Evolutionary conservation across 2,888 invertebrate genomes (phyloP).

Genomic region (Leptinotarsa rubiginosa): DNA sequence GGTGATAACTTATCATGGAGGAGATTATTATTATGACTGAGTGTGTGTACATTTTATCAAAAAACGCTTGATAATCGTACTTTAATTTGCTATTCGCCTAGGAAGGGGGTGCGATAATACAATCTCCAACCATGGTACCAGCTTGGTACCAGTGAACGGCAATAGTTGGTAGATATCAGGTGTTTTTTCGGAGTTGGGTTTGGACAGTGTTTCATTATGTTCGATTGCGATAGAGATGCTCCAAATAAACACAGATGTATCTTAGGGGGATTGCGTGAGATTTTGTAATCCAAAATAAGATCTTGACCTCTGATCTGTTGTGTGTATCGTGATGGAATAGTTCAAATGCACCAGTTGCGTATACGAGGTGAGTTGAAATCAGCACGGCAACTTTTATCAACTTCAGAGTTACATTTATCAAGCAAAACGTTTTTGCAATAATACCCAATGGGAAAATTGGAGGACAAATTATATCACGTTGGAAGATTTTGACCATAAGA

Average conservation of each 20-base stretch:
- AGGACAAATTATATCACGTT: no score
- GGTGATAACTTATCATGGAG: slow-evolving; percentile 63
- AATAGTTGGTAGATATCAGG: slow-evolving; percentile 55
- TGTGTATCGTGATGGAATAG: neutral
- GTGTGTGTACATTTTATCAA: slow-evolving; percentile 63
- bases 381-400: no score
- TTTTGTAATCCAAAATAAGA: slow-evolving; percentile 4
- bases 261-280: neutral
- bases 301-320: neutral
- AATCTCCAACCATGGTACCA: slow-evolving; percentile 56
- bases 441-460: no score
- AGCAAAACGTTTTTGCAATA: no score
- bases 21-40: slow-evolving; percentile 62
- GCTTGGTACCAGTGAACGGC: slow-evolving; percentile 55
- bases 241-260: slow-evolving; percentile 8
- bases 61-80: slow-evolving; percentile 62
- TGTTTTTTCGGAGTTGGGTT: slow-evolving; percentile 28
- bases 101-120: slow-evolving; percentile 62
- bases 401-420: no score
- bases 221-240: neutral
- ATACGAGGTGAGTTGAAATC: neutral
- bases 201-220: neutral
- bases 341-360: slow-evolving; percentile 1
- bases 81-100: slow-evolving; percentile 62
- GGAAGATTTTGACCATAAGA: no score